Conservation (phyloP, 2,888 invertebrate genomes). For the Trisateles emortualis region DNA sequence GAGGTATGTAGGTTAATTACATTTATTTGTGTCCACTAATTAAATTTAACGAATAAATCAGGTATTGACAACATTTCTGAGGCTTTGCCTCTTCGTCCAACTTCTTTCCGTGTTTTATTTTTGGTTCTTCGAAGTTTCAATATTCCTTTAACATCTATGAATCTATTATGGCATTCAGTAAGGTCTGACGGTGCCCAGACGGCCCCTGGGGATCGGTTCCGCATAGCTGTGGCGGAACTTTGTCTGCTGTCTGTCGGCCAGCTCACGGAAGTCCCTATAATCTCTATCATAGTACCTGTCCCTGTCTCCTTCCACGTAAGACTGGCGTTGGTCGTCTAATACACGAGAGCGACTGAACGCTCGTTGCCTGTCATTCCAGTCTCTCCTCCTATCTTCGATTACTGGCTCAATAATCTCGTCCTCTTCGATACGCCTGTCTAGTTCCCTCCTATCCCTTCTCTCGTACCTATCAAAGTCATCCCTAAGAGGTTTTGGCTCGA, state of each 20-base stretch:
- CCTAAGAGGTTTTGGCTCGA: constrained; percentile 72
- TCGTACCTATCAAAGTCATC: constrained; percentile 76
- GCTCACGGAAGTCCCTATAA: constrained; percentile 77
- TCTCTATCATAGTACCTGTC: constrained; percentile 80
- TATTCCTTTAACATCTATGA: constrained; percentile 54
- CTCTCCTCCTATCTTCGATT: constrained; percentile 75
- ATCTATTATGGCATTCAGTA: constrained; percentile 85
- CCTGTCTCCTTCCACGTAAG: constrained; percentile 76
- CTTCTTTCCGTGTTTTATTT: constrained; percentile 29
- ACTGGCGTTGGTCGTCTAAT: constrained; percentile 79
- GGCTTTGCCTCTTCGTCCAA: constrained; percentile 24
- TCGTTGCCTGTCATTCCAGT: constrained; percentile 79
- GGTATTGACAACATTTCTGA: constrained; percentile 43
- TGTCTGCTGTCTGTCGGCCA: constrained; percentile 76
- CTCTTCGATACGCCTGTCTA: constrained; percentile 79
- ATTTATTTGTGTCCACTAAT: constrained; percentile 33
- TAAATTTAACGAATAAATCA: constrained; percentile 44
- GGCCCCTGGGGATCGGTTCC: constrained; percentile 87
- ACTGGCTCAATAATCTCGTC: constrained; percentile 82
- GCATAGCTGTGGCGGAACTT: constrained; percentile 89
- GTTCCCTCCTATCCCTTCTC: constrained; percentile 72
- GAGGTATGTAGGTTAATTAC: constrained; percentile 11
- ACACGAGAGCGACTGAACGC: constrained; percentile 82
- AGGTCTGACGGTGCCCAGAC: constrained; percentile 81
- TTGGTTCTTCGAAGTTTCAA: constrained; percentile 44